Evolutionary conservation across 2,113 vertebrate genomes (phyloP).

Genomic region (Cyprinus carpio): DNA sequence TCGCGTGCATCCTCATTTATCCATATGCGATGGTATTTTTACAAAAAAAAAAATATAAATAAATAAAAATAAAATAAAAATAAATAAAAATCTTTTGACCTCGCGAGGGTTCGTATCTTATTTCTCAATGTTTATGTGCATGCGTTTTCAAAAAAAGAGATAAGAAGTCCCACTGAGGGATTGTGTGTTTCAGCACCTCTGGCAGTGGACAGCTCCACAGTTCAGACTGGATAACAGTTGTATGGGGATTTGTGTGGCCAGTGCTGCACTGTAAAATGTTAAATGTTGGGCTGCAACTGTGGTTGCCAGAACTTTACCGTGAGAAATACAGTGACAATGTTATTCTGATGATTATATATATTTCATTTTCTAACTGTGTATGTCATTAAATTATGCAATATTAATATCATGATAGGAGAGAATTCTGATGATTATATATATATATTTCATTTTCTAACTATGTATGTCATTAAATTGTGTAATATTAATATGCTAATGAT

Average conservation of each 20-base stretch:
- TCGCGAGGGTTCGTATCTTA: not conserved
- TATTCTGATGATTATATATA: not conserved
- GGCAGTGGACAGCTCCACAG: conserved; percentile 36
- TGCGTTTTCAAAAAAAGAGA: not conserved
- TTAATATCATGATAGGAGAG: not conserved
- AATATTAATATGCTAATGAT: not conserved
- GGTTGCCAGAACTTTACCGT: not conserved
- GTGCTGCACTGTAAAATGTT: not conserved
- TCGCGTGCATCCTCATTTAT: not conserved
- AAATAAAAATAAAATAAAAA: too few relatives aligned
- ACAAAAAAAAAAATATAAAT: too few relatives aligned
- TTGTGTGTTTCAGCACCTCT: conserved; percentile 27
- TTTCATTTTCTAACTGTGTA: not conserved
- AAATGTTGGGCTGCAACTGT: not conserved
- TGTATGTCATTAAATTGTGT: not conserved
- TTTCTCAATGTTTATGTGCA: not conserved
- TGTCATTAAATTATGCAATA: not conserved
- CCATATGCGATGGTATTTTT: not conserved
- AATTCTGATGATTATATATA: not conserved
- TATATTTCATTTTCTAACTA: not conserved
- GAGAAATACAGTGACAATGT: not conserved
- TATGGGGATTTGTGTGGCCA: conserved; percentile 6
- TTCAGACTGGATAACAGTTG: conserved; percentile 6
- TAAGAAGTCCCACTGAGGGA: conserved; percentile 6
- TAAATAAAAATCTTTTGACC: not conserved